These are phyloP conservation scores for Passer montanus DNA, from an alignment of 2,113 vertebrate genomes.

Conservation along the genomic window DNA sequence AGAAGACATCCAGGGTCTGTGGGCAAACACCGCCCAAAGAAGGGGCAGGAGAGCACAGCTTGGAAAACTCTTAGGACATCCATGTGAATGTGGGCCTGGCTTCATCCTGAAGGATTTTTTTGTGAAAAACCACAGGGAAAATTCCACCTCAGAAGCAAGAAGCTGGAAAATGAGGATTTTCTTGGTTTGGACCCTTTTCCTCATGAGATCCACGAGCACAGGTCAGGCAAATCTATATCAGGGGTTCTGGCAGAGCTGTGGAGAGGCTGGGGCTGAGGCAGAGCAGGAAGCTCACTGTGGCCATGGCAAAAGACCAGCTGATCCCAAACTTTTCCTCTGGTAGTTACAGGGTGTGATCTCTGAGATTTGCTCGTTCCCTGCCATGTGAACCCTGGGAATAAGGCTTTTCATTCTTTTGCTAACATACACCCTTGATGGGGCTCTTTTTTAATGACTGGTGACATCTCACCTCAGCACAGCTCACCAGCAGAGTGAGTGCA, in stretches of 20 bases:
- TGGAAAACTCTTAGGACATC: not conserved
- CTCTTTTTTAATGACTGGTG: not conserved
- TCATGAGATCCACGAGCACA: not conserved
- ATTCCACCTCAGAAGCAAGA: fast-evolving
- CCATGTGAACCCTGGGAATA: not conserved
- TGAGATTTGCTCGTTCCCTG: not conserved
- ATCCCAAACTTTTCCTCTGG: not conserved
- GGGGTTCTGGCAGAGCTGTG: not conserved
- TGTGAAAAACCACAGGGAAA: fast-evolving
- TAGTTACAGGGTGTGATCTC: fast-evolving
- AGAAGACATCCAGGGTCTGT: not conserved
- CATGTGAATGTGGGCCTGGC: fast-evolving
- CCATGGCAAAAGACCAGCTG: not conserved
- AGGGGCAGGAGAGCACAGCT: not conserved
- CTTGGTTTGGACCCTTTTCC: conserved; percentile 1
- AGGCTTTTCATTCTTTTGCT: not conserved
- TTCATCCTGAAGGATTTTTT: not conserved
- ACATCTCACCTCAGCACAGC: not conserved
- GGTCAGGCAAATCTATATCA: not conserved
- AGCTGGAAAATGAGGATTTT: not conserved
- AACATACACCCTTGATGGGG: fast-evolving
- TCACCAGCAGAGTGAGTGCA: fast-evolving
- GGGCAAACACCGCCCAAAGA: not conserved
- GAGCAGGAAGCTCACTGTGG: not conserved
- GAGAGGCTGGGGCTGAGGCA: not conserved